phyloP scores from a whole-genome alignment of 2,797 vertebrate genomes.

The Artibeus jamaicensis region DNA sequence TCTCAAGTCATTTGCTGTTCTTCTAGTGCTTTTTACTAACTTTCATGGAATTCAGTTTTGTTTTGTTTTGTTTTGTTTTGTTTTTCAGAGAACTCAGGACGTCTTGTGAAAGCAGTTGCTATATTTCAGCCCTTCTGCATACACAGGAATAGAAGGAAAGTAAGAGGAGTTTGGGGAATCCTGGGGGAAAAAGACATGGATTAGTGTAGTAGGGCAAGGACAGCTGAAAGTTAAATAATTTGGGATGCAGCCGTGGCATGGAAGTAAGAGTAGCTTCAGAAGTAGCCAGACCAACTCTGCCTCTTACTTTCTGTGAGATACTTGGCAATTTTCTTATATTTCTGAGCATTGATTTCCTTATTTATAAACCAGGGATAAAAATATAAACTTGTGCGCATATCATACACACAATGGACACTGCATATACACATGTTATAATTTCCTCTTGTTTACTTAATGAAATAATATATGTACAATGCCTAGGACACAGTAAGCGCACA shows the following conservation, averaged over 20 bases:
- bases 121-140: not conserved
- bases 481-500: not conserved
- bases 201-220: not conserved
- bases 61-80: not conserved
- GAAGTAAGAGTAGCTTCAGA: not conserved
- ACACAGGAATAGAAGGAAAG: not conserved
- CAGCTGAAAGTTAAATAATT: not conserved
- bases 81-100: not conserved
- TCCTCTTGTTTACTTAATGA: not conserved
- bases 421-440: not conserved
- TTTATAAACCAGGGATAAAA: not conserved
- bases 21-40: not conserved
- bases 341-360: not conserved
- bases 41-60: not conserved
- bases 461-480: not conserved
- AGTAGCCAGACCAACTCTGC: not conserved
- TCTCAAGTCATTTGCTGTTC: not conserved
- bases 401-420: not conserved
- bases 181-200: not conserved
- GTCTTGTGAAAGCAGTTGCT: conserved; percentile 14
- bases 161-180: not conserved
- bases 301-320: not conserved
- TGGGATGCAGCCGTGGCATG: not conserved
- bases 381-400: not conserved
- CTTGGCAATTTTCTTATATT: not conserved